Evolutionary conservation across 2,888 invertebrate species (phyloP).

Genomic region (Tachystola acroxantha): DNA sequence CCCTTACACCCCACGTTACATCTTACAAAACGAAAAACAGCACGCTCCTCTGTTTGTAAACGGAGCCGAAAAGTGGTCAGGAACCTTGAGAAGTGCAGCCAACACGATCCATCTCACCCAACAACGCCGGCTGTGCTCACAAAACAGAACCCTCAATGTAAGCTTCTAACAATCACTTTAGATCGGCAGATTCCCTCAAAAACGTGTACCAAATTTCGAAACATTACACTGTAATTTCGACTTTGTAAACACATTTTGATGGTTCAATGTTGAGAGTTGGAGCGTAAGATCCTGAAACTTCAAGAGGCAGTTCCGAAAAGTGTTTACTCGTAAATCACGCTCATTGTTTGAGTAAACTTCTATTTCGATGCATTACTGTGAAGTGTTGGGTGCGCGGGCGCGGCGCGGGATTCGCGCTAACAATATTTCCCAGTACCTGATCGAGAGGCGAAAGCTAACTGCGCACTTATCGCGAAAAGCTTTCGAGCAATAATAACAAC

Average conservation of each 20-base stretch:
- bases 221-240: slow-evolving; percentile 19
- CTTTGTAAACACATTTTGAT: slow-evolving; percentile 28
- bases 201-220: slow-evolving; percentile 18
- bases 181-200: slow-evolving; percentile 23
- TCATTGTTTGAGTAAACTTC: slow-evolving; percentile 71
- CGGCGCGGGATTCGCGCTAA: slow-evolving; percentile 54
- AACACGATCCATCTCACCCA: slow-evolving; percentile 58
- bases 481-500: slow-evolving; percentile 4
- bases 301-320: slow-evolving; percentile 45
- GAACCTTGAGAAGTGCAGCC: slow-evolving; percentile 64
- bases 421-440: slow-evolving; percentile 49
- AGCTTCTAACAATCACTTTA: slow-evolving; percentile 20
- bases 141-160: slow-evolving; percentile 29
- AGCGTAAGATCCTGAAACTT: slow-evolving; percentile 26
- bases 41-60: slow-evolving; percentile 63
- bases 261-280: slow-evolving; percentile 28
- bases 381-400: slow-evolving; percentile 43
- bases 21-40: slow-evolving; percentile 57
- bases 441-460: slow-evolving; percentile 46
- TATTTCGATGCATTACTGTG: slow-evolving; percentile 69
- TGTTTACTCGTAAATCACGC: slow-evolving; percentile 75
- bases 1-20: too few relatives aligned
- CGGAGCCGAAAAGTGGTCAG: slow-evolving; percentile 41
- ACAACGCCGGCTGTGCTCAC: slow-evolving; percentile 11
- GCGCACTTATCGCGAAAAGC: slow-evolving; percentile 32